Conservation (phyloP, 2,113 vertebrate species). For the Leucosticte australis region DNA sequence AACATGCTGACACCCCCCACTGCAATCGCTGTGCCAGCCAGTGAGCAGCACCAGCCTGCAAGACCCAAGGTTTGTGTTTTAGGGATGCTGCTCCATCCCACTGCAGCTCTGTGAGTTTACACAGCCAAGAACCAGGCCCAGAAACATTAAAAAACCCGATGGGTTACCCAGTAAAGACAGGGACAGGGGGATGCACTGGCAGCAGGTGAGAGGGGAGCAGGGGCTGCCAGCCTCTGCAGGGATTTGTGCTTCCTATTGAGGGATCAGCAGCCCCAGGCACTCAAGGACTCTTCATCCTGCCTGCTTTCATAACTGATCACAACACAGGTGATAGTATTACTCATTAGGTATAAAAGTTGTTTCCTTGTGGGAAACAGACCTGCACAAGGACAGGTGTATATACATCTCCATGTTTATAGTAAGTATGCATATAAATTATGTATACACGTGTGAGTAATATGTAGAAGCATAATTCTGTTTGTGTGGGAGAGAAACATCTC, state of each 20-base stretch:
- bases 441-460: constrained; percentile 2
- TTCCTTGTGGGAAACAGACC: background rate
- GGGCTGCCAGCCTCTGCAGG: background rate
- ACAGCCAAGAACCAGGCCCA: background rate
- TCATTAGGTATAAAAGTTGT: background rate
- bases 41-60: background rate
- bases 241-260: background rate
- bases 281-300: background rate
- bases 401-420: background rate
- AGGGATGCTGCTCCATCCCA: background rate
- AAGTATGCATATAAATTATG: background rate
- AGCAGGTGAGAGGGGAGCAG: accelerated
- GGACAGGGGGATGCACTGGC: accelerated
- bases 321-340: background rate
- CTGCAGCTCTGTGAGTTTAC: background rate
- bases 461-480: background rate
- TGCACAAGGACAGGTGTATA: background rate
- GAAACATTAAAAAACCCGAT: background rate
- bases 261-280: accelerated
- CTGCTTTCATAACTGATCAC: background rate
- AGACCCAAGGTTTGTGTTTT: background rate
- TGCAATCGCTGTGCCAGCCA: background rate
- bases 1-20: background rate
- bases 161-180: accelerated
- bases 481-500: background rate